These are phyloP conservation scores for Pyralis farinalis DNA, from an alignment of 2,888 invertebrate species.

Conservation along the genomic window DNA sequence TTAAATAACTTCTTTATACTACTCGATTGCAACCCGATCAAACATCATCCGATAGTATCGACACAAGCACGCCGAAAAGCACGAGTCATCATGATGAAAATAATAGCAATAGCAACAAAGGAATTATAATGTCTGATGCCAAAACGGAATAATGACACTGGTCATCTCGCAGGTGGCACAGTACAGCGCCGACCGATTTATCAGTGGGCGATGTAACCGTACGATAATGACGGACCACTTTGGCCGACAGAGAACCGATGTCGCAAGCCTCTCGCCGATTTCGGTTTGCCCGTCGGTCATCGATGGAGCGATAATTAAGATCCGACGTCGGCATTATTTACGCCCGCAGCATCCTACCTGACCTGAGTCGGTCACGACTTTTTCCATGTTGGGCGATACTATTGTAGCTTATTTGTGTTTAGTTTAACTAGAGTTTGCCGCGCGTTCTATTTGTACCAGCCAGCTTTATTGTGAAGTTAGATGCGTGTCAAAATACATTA, in stretches of 20 bases:
- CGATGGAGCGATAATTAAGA: slow-evolving; percentile 79
- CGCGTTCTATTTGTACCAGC: slow-evolving; percentile 29
- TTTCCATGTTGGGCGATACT: slow-evolving; percentile 64
- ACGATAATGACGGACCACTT: slow-evolving; percentile 55
- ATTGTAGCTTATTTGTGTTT: slow-evolving; percentile 65
- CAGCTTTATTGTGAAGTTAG: slow-evolving; percentile 13
- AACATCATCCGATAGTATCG: slow-evolving; percentile 38
- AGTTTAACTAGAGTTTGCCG: slow-evolving; percentile 41
- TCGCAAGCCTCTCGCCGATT: slow-evolving; percentile 69
- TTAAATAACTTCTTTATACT: neutral
- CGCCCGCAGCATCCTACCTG: slow-evolving; percentile 72
- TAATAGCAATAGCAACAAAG: slow-evolving; percentile 71
- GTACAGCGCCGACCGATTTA: slow-evolving; percentile 51
- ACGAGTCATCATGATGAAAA: slow-evolving; percentile 65
- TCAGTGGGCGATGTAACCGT: slow-evolving; percentile 57
- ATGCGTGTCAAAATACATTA: slow-evolving; percentile 3
- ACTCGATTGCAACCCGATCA: neutral
- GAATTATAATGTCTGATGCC: slow-evolving; percentile 71
- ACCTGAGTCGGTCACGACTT: slow-evolving; percentile 74
- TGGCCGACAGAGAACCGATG: slow-evolving; percentile 49
- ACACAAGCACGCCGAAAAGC: slow-evolving; percentile 40
- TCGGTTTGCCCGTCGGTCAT: slow-evolving; percentile 71
- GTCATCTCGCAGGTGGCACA: slow-evolving; percentile 59
- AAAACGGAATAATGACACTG: slow-evolving; percentile 61
- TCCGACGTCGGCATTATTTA: slow-evolving; percentile 75